These are phyloP conservation scores for Crepidodera aurea DNA, from an alignment of 2,888 invertebrate genomes.

Conservation along the genomic window DNA sequence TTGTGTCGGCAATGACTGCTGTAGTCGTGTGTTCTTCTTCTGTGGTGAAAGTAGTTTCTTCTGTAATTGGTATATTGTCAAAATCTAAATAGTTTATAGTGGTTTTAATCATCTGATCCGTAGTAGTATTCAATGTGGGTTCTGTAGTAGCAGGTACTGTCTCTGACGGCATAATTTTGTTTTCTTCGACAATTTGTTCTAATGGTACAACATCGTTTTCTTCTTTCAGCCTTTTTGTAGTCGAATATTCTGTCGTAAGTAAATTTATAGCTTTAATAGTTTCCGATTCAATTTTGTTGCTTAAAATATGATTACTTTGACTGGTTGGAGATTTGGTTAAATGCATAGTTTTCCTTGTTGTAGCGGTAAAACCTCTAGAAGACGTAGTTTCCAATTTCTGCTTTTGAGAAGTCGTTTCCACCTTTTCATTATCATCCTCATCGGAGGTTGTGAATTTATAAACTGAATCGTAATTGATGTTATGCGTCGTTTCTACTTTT, in stretches of 20 bases:
- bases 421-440: constrained; percentile 23
- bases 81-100: not conserved
- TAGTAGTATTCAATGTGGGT: not conserved
- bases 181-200: constrained; percentile 51
- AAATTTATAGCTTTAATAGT: constrained; percentile 42
- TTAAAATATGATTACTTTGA: constrained; percentile 50
- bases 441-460: constrained; percentile 66
- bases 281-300: constrained; percentile 57
- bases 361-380: constrained; percentile 31
- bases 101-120: not conserved
- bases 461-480: constrained; percentile 63
- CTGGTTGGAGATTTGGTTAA: constrained; percentile 45
- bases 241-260: constrained; percentile 32
- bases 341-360: constrained; percentile 43
- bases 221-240: constrained; percentile 31
- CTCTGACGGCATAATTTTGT: constrained; percentile 50
- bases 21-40: not conserved
- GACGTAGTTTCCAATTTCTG: constrained; percentile 35
- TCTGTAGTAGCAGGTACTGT: constrained; percentile 38
- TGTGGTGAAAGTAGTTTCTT: not conserved
- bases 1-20: not conserved
- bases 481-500: constrained; percentile 61
- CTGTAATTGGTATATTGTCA: not conserved
- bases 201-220: constrained; percentile 27
- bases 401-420: constrained; percentile 11